Evolutionary conservation across 64 coral and sea anemone genomes (phyloP), one percentile per base, ranked within the genome.

Genomic region (Dendrophyllia cribrosa): DNA sequence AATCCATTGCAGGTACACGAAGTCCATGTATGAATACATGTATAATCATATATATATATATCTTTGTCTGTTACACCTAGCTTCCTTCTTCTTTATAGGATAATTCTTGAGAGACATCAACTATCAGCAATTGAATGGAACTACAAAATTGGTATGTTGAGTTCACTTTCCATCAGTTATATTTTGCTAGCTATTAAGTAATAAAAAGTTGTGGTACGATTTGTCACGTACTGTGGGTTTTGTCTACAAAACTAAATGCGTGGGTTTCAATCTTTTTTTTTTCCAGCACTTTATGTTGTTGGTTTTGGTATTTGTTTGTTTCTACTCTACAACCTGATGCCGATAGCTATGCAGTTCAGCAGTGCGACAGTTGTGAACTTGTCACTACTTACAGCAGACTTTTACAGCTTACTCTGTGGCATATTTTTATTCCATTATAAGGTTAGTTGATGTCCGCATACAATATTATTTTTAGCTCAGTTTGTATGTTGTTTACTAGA

Each of bases 361-460:
- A 97, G 95, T 91, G 95, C 95, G 4, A 91, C 91, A 72, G 88
- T 97, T 52, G 95, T 94, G 0, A 97, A 97, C 75, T 75, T 97
- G 59, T 97, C 95, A 12, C 19, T 97, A 55, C 74, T 97, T 44
- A 97, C 95, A 4, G 95, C 95, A 50, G 92, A 97, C 68, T 89
- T 97, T n/a, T 97, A 94, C 75, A 97, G 90, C 11, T 84, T 96
- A 50, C 76, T 96, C 6, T 53, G 92, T 89, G 95, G 95, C 3
- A 79, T 96, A 72, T 89, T 96, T 77, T 26, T 96, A 13, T 96
- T 96, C 80, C 89, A 93, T 53, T 92, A 96, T 47, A 89, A 96
- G 90, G 95, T 96, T 78, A 43, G 67, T 55, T 16, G 43, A 11
- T 24, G 20, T 58, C 11, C 9, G 5, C 34, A 34, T 34, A 34